Evolutionary conservation across 2,113 vertebrate species (phyloP), one percentile per base, ranked within the genome.

Genomic region (Oryzias woworae): DNA sequence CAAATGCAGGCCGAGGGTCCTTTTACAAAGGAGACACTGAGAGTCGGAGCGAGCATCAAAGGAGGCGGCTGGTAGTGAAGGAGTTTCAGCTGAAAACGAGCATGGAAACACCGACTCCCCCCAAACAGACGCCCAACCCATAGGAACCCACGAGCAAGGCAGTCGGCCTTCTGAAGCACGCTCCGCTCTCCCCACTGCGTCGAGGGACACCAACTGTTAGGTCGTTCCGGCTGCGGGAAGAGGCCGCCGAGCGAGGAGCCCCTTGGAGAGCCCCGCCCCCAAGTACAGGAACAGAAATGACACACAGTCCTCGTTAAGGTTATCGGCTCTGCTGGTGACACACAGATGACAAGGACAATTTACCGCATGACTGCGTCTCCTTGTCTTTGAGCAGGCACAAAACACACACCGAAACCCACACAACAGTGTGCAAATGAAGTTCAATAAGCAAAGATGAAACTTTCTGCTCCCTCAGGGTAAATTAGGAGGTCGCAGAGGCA

Each of bases 1-100:
- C 69, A 73, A 85, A 87, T 82, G 80, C 83, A 80, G 89, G 85
- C 78, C 84, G 57, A 76, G 71, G 77, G 78, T 77, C 68, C 65
- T 23, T 53, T 73, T 73, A 81, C 81, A 86, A 83, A 84, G 72
- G 66, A 69, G 74, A 80, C 17, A 66, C 69, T 77, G 60, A 50
- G 71, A 53, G 59, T 59, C 54, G 46, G 58, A 63, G 62, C 61
- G 4, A 22, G 58, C 22, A 1, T 41, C 62, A 59, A 57, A 52
- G 64, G 42, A 20, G 66, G 50, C 22, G 61, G 65, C 15, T 64
- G 67, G 63, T 59, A 43, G 56, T 18, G 45, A 76, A 36, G 7
- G 36, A 36, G 36, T 12, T 36, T 12, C 45, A 47, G 17, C 16
- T 47, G 17, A n/a, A 46, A 8, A 36, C 7, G 8, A 28, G 7